Base-by-base conservation (phyloP, 2,113 vertebrate genomes). In the Sinocyclocheilus grahami region DNA sequence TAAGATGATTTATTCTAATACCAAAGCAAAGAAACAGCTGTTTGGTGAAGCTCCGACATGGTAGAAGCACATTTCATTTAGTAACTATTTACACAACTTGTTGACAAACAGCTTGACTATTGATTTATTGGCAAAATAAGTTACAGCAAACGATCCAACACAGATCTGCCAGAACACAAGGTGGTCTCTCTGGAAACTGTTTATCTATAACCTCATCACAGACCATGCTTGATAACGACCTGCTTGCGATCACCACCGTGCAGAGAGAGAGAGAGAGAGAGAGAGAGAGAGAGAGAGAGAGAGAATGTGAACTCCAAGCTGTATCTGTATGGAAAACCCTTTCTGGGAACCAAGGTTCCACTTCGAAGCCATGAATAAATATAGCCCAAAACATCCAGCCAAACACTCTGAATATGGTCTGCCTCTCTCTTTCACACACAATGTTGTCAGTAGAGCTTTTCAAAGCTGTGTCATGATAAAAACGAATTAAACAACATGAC, bases 331-430 rank as follows among this genome's bases (percentile, higher is more conserved):
- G 78, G 78, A 86, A 82, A 86, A 62, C 78, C 58, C 85, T 82
- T 86, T 76, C 85, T 76, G 51, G 69, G 67, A 86, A 86, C 42
- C 37, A 82, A 74, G 67, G 60, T 85, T 85, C 84, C 84, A 39
- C 62, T 85, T 30, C 22, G 48, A 71, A 69, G 76, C 63, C 53
- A 24, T 27, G 27, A 82, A 48, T 82, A 82, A 75, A 82, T 82
- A 82, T 75, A 86, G 85, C 24, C 51, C 67, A 84, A 84, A 84
- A 72, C 69, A 74, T 22, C 13, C 63, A 82, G 79, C 22, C 62
- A 30, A 81, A 80, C 62, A 82, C 39, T 67, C 63, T 74, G 67
- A 83, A 74, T 84, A 74, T 84, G 67, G 82, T 4, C 81, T 55
- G 42, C 13, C 65, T 82, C 63, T 51, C 13, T 65, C 46, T 22